Evolutionary conservation across 2,888 invertebrate genomes (phyloP), one percentile per base, ranked within the genome.

Genomic region (Lasioglossum oenotherae): DNA sequence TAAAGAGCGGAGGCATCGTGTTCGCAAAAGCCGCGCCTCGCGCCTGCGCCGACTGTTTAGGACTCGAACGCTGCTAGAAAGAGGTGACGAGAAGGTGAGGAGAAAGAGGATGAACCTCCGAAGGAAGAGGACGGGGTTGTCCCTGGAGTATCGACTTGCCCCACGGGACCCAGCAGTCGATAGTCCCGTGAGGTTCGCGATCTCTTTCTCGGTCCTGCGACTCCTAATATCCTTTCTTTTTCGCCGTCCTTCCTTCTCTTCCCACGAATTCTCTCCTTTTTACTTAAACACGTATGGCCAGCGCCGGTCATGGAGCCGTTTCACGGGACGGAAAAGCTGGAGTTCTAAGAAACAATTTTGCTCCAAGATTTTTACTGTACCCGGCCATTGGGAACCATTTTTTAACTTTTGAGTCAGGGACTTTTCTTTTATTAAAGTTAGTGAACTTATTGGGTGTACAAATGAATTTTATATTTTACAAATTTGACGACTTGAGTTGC

Each of bases 111-210:
- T 84, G 82, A 80, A 82, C 80, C 84, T 85, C 80, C 78, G 86
- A 88, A 88, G 86, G 86, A 89, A 86, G 87, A 88, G 87, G 86
- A 91, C 83, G 87, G 85, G 89, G 67, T 87, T 92, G 94, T 95
- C 95, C 94, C 95, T 93, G 93, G 95, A 95, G 94, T 95, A 95
- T 95, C 94, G 95, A 95, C 95, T 94, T 90, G 94, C 94, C 95
- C 94, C 95, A 91, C 94, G 95, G 94, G 95, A 95, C 94, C 92
- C 92, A 92, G 93, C 93, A 95, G 95, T 94, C 95, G 94, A 95
- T 95, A 95, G 95, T 95, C 95, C 94, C 95, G 92, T 91, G 95
- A 94, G 95, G 95, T 94, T 92, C 93, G 82, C 91, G 88, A 83
- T 93, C 93, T 93, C 93, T 88, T 91, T 93, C 92, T 90, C 89